Evolutionary conservation across 2,888 invertebrate species (phyloP), one percentile per base, ranked within the genome.

Genomic region (Cephus runcator): DNA sequence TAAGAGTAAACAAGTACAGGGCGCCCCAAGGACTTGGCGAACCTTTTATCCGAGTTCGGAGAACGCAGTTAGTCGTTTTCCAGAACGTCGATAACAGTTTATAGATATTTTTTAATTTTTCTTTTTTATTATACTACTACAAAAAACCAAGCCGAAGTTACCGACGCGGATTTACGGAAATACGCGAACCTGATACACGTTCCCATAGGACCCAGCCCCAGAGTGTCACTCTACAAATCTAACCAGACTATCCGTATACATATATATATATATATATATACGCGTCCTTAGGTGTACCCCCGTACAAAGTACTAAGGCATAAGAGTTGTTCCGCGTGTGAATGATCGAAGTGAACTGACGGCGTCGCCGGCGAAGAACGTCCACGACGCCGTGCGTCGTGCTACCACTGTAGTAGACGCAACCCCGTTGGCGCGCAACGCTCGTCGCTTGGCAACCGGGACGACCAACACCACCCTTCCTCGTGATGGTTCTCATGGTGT

Each of bases 401-500:
- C 23, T 56, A 23, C 23, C 71, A 23, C 31, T 71, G 33, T 71
- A 71, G 71, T 71, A 31, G 56, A 31, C 71, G 71, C 71, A 30
- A 71, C 31, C 71, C 33, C 71, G 71, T 71, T 71, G 31, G 71
- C 71, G 71, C 71, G 71, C 71, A 34, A 71, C 71, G 71, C 71
- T 12, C 31, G 71, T 71, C 33, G 71, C 71, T 9, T 31, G 15
- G 71, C 71, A 71, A 71, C 71, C 71, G 9, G 71, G 23, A 15
- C 71, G 33, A 71, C 71, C 71, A 71, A 71, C 71, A 71, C 31
- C 71, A 31, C 15, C 33, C 31, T 9, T 23, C 23, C 56, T 23
- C 56, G 23, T 56, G 56, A 56, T 56, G 56, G 56, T 56, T 56
- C 56, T 56, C 56, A 23, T 56, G 23, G 23, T 15, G 23, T 3